Base-by-base conservation (phyloP, 2,113 vertebrate genomes). In the Percina caprodes region DNA sequence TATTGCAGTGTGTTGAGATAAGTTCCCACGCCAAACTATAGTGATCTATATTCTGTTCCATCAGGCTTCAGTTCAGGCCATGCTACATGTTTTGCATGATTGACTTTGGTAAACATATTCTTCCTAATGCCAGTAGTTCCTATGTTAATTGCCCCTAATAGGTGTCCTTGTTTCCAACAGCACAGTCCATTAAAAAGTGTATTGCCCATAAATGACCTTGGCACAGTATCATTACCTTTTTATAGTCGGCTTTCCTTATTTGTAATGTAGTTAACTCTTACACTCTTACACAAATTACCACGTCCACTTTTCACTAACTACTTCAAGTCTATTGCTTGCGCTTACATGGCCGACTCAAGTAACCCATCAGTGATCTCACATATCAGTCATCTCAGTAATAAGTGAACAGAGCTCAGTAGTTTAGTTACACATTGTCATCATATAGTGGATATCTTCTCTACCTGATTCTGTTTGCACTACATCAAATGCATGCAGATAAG, bases 181-280 rank as follows among this genome's bases (percentile, higher is more conserved):
- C 70, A 69, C 66, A 71, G 54, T 55, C 69, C 67, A 85, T 90
- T 92, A 81, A 63, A 88, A 86, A 74, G 52, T 72, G 42, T 13
- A 77, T 66, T 74, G 72, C 70, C 85, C 82, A 71, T 85, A 89
- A 90, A 93, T 90, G 84, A 79, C 88, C 85, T 88, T 89, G 85
- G 79, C 54, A 76, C 42, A 52, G 68, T 59, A 76, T 87, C 77
- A 77, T 86, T 87, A 76, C 61, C 62, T 58, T 80, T 92, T 83
- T 88, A 88, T 85, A 67, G 84, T 56, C 26, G 14, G 14, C 63
- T 74, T 89, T 88, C 77, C 80, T 70, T 55, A 69, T 85, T 77
- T 84, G 58, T 67, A 74, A 87, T 79, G 39, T 68, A 79, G 48
- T 86, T 85, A 76, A 79, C 48, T 72, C 60, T 59, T 55, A 2